These are phyloP conservation scores for Uropsilus gracilis DNA, from an alignment of 2,113 vertebrate species.

Conservation along the genomic window DNA sequence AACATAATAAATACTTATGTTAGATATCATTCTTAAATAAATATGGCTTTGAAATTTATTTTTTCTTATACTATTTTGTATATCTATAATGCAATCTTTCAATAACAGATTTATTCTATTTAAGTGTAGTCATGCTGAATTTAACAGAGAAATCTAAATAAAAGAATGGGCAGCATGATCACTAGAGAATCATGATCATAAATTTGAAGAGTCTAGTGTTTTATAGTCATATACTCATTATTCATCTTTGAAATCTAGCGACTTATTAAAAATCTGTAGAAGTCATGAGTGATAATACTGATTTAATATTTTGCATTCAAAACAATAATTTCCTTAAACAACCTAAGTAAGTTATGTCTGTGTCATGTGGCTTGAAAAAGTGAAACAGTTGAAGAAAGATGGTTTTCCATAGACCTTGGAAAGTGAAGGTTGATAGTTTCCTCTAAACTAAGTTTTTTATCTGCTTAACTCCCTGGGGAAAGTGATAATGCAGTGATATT, in stretches of 20 bases:
- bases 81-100: not conserved
- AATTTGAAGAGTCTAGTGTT: not conserved
- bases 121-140: not conserved
- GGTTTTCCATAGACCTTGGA: not conserved
- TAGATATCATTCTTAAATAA: conserved; percentile 51
- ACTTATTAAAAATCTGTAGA: not conserved
- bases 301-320: not conserved
- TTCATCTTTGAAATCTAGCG: not conserved
- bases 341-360: not conserved
- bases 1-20: conserved; percentile 16
- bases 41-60: conserved; percentile 53
- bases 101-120: not conserved
- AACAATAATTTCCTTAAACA: not conserved
- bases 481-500: not conserved
- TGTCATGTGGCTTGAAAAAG: not conserved
- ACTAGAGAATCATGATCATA: not conserved
- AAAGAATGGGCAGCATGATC: not conserved
- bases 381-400: not conserved
- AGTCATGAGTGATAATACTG: not conserved
- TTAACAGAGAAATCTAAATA: not conserved
- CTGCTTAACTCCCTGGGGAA: not conserved
- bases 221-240: not conserved
- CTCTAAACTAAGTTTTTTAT: not conserved
- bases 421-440: not conserved
- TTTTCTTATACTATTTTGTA: conserved; percentile 13